Evolutionary conservation across 2,888 invertebrate species (phyloP).

Genomic region (Lithophane ornitopus): DNA sequence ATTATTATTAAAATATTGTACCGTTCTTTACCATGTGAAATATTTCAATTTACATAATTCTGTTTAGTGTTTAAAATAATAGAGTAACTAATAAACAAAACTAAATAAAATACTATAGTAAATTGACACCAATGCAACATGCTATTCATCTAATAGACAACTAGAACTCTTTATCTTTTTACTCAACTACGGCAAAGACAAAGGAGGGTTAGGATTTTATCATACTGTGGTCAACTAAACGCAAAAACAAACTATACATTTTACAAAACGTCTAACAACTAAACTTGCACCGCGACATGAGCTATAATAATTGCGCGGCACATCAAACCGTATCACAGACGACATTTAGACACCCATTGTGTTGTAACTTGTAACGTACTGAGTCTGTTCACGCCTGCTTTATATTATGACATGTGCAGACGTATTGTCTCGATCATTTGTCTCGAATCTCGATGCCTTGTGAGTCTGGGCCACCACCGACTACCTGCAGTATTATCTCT

Average conservation of each 20-base stretch:
- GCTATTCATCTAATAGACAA: neutral
- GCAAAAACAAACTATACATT: conserved; percentile 7
- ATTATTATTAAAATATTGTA: neutral
- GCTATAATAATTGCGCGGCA: conserved; percentile 67
- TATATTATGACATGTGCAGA: conserved; percentile 34
- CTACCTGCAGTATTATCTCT: neutral
- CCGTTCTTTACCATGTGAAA: neutral
- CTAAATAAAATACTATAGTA: neutral
- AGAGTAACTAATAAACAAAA: neutral
- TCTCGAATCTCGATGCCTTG: neutral
- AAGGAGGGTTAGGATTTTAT: neutral
- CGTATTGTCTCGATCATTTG: conserved; percentile 24
- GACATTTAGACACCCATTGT: conserved; percentile 71
- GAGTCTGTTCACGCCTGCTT: conserved; percentile 46
- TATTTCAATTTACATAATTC: neutral
- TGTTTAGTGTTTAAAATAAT: neutral
- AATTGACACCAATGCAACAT: neutral
- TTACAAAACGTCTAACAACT: neutral
- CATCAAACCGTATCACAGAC: conserved; percentile 69
- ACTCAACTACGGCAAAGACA: neutral
- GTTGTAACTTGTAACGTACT: conserved; percentile 69
- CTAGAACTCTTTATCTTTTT: neutral
- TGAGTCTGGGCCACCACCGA: neutral
- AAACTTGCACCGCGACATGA: conserved; percentile 35
- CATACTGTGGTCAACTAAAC: neutral